Conservation (phyloP, 2,113 vertebrate genomes). For the Tursiops truncatus region DNA sequence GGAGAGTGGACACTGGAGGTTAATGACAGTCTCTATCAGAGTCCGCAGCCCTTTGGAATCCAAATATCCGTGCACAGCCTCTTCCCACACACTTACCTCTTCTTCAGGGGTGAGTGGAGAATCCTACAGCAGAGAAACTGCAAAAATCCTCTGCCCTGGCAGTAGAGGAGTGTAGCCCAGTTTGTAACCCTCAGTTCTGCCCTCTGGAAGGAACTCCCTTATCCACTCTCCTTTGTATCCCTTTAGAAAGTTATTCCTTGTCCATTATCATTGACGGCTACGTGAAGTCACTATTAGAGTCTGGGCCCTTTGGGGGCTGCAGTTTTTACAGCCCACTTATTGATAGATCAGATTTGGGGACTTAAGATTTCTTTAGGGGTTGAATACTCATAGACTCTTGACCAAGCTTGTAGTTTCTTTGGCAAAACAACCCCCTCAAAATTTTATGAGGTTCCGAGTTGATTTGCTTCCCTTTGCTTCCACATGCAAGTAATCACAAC, state of each 20-base stretch:
- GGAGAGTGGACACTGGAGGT: background rate
- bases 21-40: background rate
- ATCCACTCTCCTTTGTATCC: background rate
- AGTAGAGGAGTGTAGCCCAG: background rate
- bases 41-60: background rate
- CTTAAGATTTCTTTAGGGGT: background rate
- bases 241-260: background rate
- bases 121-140: background rate
- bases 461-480: background rate
- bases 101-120: background rate
- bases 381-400: background rate
- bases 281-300: background rate
- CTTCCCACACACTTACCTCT: background rate
- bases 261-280: background rate
- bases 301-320: background rate
- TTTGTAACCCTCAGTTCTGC: background rate
- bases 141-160: background rate
- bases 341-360: background rate
- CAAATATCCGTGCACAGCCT: background rate
- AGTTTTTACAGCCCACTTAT: background rate
- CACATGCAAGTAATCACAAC: background rate
- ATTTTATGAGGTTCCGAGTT: background rate
- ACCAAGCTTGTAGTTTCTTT: background rate
- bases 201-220: background rate
- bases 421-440: background rate